Evolutionary conservation across 2,797 vertebrate species (phyloP), one percentile per base, ranked within the genome.

Genomic region (Phalloptychus januarius): DNA sequence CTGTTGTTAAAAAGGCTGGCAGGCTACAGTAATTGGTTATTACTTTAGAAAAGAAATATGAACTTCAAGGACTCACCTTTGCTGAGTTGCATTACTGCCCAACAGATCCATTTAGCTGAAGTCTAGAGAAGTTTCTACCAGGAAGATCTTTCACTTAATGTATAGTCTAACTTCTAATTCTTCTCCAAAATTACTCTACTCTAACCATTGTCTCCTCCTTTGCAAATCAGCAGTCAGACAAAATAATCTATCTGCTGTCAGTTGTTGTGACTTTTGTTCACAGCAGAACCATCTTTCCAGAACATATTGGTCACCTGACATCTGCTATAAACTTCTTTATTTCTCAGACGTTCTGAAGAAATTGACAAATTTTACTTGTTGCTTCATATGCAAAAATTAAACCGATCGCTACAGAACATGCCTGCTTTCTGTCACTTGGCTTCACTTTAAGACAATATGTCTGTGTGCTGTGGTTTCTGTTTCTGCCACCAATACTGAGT

Each of bases 61-160:
- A 8, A 54, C 2, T 44, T 7, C 18, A 63, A 5, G 0, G 33
- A 15, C 92, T 95, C 85, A 95, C 94, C 92, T 75, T 6, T 36
- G 78, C 28, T 72, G 25, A 4, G 69, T n/a, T 31, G 6, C 38
- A 52, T 85, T 56, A 85, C 70, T 83, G 3, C 84, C 77, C 52
- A 40, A 46, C 2, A 45, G 18, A 73, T 90, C 84, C 80, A 85
- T 95, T 71, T 61, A 31, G 56, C 28, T 31, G 28, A 61, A 31
- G 15, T 61, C 13, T 61, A 7, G 13, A 61, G 31, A 63, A 7
- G 58, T 36, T 63, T 20, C 58, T 12, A 16, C 10, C 2, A 63
- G 28, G 28, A 63, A 63, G 15, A 18, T 33, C 0, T 28, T 63
- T 63, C 16, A 33, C 58, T 33, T 63, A 18, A 16, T 33, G 31